Evolutionary conservation across 2,113 vertebrate species (phyloP).

Genomic region (Athene cunicularia): DNA sequence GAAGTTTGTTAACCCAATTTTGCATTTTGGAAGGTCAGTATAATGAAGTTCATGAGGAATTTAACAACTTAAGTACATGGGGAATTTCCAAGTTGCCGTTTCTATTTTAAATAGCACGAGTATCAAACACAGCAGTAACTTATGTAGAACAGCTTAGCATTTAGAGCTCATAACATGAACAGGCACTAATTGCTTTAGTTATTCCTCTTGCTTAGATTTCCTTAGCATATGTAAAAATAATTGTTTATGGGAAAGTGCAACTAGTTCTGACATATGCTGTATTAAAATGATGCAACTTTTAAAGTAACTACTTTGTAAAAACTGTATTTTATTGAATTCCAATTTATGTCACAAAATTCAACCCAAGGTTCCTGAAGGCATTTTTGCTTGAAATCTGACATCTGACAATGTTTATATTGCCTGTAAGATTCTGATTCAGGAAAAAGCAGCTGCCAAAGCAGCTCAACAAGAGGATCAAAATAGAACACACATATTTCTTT

Average conservation of each 20-base stretch:
- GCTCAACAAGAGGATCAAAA: neutral
- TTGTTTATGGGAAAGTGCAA: neutral
- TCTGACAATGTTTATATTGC: neutral
- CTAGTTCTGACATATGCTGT: neutral
- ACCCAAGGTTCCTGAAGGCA: neutral
- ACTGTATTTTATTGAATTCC: neutral
- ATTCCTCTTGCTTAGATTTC: constrained; percentile 4
- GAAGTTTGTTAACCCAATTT: neutral
- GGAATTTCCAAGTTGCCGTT: neutral
- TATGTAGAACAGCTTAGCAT: neutral
- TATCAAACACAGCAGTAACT: neutral
- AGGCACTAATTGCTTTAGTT: neutral
- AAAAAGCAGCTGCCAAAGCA: neutral
- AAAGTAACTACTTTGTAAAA: neutral
- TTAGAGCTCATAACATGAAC: neutral
- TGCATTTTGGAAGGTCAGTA: neutral
- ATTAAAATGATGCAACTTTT: neutral
- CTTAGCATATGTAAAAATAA: constrained; percentile 18
- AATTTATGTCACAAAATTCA: neutral
- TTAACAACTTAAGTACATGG: neutral
- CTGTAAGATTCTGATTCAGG: neutral
- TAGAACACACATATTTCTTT: neutral
- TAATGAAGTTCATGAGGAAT: neutral
- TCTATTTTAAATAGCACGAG: constrained; percentile 11
- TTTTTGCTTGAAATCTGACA: neutral